A percentile compares a stretch with the other conserved stretches of the same genome.
These are phyloP conservation scores for Diarsia brunnea DNA, from an alignment of 2,888 invertebrate species.

Conservation along the genomic window DNA sequence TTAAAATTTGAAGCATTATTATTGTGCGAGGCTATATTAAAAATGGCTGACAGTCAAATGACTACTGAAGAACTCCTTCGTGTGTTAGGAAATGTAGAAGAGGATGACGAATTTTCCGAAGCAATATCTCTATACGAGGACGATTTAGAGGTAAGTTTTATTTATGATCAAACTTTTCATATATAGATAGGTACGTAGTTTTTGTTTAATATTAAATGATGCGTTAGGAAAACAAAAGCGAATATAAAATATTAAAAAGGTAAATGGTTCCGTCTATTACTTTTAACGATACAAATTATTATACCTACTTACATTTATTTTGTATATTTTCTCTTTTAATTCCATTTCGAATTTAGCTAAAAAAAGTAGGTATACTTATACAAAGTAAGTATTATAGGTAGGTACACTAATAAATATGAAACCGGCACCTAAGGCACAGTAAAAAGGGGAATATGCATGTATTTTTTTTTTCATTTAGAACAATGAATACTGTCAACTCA, in stretches of 20 bases:
- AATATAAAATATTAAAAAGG: conserved; percentile 41
- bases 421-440: conserved; percentile 35
- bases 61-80: conserved; percentile 47
- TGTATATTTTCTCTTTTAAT: conserved; percentile 35
- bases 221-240: conserved; percentile 38
- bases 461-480: conserved; percentile 13
- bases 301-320: conserved; percentile 38
- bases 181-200: conserved; percentile 32
- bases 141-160: conserved; percentile 40
- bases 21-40: conserved; percentile 41
- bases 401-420: conserved; percentile 37
- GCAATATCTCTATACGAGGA: conserved; percentile 38
- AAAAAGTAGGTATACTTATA: conserved; percentile 37
- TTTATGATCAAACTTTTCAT: conserved; percentile 33
- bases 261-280: conserved; percentile 36
- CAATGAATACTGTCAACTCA: conserved; percentile 22
- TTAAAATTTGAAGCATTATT: conserved; percentile 46
- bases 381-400: conserved; percentile 43
- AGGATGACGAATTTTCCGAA: conserved; percentile 34
- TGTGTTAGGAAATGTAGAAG: conserved; percentile 43
- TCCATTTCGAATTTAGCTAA: conserved; percentile 37
- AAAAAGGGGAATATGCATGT: conserved; percentile 10
- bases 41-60: conserved; percentile 42
- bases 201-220: conserved; percentile 43
- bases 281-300: conserved; percentile 36